A percentile compares a stretch with the other conserved stretches of the same genome.
Evolutionary conservation across 2,797 vertebrate genomes (phyloP).

Genomic region (Poeciliopsis turneri): DNA sequence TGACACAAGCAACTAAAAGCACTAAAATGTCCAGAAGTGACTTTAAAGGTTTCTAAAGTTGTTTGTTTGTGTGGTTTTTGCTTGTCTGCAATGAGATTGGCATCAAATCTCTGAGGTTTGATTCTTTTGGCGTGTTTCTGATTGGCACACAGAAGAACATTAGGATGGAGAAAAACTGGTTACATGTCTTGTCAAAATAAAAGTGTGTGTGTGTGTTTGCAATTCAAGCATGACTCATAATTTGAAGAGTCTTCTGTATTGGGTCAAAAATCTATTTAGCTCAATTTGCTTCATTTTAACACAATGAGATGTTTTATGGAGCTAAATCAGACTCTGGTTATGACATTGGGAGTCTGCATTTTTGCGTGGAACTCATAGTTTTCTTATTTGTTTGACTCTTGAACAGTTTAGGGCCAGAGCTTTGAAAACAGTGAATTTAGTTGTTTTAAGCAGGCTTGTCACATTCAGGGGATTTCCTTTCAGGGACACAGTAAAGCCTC

Average conservation of each 20-base stretch:
- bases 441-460: not conserved
- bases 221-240: not conserved
- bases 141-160: not conserved
- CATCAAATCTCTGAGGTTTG: conserved; percentile 49
- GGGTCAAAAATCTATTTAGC: not conserved
- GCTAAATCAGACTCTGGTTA: not conserved
- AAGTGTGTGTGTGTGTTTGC: not conserved
- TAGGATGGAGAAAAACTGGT: not conserved
- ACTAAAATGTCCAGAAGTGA: conserved; percentile 57
- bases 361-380: not conserved
- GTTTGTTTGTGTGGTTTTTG: conserved; percentile 38
- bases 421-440: conserved; percentile 14
- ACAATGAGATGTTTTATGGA: not conserved
- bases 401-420: conserved; percentile 1
- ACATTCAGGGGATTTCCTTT: conserved; percentile 7
- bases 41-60: conserved; percentile 63
- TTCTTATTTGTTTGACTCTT: conserved; percentile 10
- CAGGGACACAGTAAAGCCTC: conserved; percentile 4
- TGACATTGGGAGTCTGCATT: not conserved
- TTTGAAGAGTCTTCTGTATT: not conserved
- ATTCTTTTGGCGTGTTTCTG: conserved; percentile 30
- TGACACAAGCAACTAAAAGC: conserved; percentile 69
- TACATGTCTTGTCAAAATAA: not conserved
- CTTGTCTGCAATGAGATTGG: conserved; percentile 24
- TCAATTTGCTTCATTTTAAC: not conserved